These are phyloP conservation scores for Megalonaias nervosa DNA, from an alignment of 1,140 invertebrate genomes.

Conservation along the genomic window DNA sequence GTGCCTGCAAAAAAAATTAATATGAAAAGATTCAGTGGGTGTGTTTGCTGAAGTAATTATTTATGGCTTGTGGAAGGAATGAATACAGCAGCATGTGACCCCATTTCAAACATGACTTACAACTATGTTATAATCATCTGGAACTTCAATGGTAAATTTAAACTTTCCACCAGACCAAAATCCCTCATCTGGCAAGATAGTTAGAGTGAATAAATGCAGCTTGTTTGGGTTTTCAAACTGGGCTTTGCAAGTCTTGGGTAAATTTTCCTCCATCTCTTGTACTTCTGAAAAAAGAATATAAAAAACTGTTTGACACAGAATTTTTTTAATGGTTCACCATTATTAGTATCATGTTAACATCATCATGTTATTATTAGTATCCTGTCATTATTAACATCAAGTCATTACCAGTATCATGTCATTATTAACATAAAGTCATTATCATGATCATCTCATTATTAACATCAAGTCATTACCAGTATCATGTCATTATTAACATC, in stretches of 20 bases:
- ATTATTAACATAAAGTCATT: no score
- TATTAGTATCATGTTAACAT: neutral
- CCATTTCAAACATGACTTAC: constrained; percentile 74
- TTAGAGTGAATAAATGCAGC: constrained; percentile 85
- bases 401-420: no score
- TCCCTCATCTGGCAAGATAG: constrained; percentile 89
- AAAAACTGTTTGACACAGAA: neutral
- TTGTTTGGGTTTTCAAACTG: constrained; percentile 87
- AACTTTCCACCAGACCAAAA: constrained; percentile 91
- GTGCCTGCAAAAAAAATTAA: neutral
- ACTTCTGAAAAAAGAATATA: constrained; percentile 75
- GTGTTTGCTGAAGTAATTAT: neutral
- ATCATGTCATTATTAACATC: no score
- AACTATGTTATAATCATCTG: constrained; percentile 96
- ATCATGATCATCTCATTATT: no score
- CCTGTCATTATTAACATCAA: no score
- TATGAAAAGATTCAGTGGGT: neutral
- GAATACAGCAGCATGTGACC: constrained; percentile 1
- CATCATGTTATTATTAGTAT: neutral
- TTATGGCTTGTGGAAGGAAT: constrained; percentile 1
- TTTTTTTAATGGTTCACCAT: neutral
- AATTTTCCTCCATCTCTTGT: constrained; percentile 90
- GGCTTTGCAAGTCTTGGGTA: constrained; percentile 86
- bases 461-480: no score
- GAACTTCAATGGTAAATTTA: constrained; percentile 87